phyloP scores from a whole-genome alignment of 2,888 invertebrate genomes.

The Acrobasis consociella region DNA sequence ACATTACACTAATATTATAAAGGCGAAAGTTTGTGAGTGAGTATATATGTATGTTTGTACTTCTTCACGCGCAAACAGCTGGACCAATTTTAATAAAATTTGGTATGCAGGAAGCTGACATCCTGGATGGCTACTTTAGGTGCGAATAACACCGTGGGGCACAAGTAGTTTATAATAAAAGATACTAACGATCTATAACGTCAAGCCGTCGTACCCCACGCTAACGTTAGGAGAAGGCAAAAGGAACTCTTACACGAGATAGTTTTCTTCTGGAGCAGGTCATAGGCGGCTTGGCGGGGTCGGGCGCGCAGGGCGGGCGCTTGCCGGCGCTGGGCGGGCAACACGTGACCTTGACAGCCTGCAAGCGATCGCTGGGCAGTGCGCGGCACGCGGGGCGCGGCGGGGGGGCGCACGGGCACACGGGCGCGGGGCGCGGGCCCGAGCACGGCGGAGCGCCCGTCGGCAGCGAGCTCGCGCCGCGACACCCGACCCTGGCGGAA shows the following conservation, averaged over 20 bases:
- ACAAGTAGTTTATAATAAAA: no score
- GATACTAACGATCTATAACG: no score
- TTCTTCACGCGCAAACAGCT: no score
- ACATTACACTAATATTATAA: no score
- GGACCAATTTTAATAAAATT: no score
- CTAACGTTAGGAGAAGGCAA: no score
- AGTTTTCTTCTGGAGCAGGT: constrained; percentile 27
- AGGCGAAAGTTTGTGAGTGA: no score
- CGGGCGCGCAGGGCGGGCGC: constrained; percentile 42
- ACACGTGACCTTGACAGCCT: constrained; percentile 43
- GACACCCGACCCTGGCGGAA: constrained; percentile 28
- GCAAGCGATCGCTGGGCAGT: constrained; percentile 22
- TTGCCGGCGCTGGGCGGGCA: constrained; percentile 39
- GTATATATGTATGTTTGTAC: no score
- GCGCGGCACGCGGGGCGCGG: constrained; percentile 34
- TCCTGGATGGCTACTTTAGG: no score
- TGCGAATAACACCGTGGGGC: no score
- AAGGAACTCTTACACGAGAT: neutral
- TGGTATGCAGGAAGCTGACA: no score
- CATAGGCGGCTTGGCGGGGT: constrained; percentile 26
- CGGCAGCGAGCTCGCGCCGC: constrained; percentile 39
- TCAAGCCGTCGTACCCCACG: no score
- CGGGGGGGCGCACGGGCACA: neutral
- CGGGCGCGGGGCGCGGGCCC: constrained; percentile 2
- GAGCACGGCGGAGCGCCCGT: constrained; percentile 15